Conservation (phyloP, 2,888 invertebrate genomes). For the Brassicogethes aeneus region DNA sequence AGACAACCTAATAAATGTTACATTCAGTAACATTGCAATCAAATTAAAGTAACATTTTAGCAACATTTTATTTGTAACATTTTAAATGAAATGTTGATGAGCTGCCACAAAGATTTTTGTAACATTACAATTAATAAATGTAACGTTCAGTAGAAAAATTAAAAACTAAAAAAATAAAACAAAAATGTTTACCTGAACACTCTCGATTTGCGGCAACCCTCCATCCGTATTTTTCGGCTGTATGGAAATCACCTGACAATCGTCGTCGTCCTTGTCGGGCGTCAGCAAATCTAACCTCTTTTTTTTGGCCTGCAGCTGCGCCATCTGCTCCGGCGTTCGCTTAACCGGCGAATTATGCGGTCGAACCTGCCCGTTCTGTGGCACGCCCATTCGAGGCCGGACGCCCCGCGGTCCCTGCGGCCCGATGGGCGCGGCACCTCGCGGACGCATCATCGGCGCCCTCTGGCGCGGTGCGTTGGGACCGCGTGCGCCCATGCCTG, state of each 20-base stretch:
- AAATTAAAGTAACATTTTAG: no score
- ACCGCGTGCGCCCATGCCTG: constrained; percentile 15
- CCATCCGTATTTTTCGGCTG: constrained; percentile 61
- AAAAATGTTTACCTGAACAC: constrained; percentile 51
- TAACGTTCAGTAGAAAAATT: constrained; percentile 3
- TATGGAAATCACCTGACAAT: constrained; percentile 66
- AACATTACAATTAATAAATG: no score
- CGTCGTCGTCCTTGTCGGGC: constrained; percentile 63
- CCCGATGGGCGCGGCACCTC: constrained; percentile 21
- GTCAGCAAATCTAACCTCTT: constrained; percentile 55
- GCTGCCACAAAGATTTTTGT: no score
- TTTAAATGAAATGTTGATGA: no score
- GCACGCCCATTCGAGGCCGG: constrained; percentile 21
- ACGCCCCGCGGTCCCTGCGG: constrained; percentile 17
- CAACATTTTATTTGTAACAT: no score
- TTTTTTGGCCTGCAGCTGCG: constrained; percentile 38
- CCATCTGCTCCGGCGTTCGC: constrained; percentile 35
- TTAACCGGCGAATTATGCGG: constrained; percentile 26
- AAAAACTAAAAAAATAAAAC: constrained; percentile 16
- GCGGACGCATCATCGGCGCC: constrained; percentile 25
- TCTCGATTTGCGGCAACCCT: constrained; percentile 60
- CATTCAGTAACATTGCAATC: no score
- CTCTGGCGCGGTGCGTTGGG: constrained; percentile 12
- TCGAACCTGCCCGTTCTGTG: constrained; percentile 20
- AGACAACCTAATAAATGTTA: no score